Evolutionary conservation across 1,140 invertebrate species (phyloP).

Genomic region (Aplysia californica): DNA sequence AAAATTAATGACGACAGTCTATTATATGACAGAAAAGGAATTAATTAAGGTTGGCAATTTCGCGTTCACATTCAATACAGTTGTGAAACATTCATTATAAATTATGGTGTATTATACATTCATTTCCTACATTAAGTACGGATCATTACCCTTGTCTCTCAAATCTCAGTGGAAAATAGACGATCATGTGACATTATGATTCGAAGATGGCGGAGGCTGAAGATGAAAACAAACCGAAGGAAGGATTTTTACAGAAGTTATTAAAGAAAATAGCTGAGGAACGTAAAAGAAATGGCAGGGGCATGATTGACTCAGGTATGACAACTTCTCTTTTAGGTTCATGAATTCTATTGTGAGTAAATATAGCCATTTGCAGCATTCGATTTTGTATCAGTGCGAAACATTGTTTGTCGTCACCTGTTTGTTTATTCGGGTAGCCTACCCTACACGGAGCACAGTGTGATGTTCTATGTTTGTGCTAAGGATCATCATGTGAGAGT

Average conservation of each 20-base stretch:
- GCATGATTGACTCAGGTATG: neutral
- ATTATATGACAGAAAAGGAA: too few species aligned
- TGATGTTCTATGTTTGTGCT: neutral
- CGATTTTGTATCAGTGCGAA: neutral
- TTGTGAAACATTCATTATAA: too few species aligned
- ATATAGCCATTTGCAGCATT: neutral
- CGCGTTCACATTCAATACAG: too few species aligned
- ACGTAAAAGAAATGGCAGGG: neutral
- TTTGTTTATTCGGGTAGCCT: neutral
- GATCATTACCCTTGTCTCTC: too few species aligned
- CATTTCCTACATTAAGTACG: too few species aligned
- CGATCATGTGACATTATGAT: conserved; percentile 4
- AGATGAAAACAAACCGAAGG: neutral
- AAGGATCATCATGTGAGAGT: neutral
- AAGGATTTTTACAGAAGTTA: conserved; percentile 15
- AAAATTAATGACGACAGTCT: too few species aligned
- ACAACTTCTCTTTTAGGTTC: neutral
- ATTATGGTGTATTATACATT: too few species aligned
- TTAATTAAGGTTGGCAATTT: too few species aligned
- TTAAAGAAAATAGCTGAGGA: conserved; percentile 13
- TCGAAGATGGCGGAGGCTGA: conserved; percentile 9
- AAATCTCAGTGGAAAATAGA: neutral
- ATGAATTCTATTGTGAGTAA: neutral
- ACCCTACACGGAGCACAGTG: neutral
- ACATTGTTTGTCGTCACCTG: neutral